These are phyloP conservation scores for Rhinichthys klamathensis DNA, from an alignment of 2,113 vertebrate genomes.

Conservation along the genomic window DNA sequence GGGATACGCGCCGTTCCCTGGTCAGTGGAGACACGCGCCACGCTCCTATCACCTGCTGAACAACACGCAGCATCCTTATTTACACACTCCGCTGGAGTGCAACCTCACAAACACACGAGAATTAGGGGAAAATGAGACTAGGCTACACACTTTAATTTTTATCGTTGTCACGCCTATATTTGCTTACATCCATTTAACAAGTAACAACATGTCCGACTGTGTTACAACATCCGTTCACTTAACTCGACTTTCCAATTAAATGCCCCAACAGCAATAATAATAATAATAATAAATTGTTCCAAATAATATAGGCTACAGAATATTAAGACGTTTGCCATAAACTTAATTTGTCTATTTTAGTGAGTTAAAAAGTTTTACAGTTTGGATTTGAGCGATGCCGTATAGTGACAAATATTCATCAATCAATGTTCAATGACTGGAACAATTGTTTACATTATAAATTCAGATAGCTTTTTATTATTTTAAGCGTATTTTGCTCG, in stretches of 20 bases:
- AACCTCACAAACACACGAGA: not conserved
- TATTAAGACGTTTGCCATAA: not conserved
- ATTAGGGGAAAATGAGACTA: not conserved
- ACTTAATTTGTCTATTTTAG: not conserved
- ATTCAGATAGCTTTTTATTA: not conserved
- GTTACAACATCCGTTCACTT: too few relatives aligned
- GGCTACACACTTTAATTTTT: not conserved
- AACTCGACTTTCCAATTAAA: too few relatives aligned
- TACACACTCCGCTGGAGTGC: not conserved
- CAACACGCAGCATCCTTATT: slow-evolving; percentile 10
- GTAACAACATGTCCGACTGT: too few relatives aligned
- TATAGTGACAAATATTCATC: not conserved
- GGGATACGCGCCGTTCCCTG: slow-evolving; percentile 35
- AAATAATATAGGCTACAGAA: too few relatives aligned
- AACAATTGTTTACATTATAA: too few relatives aligned
- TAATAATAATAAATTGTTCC: too few relatives aligned
- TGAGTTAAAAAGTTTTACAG: not conserved
- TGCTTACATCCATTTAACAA: not conserved
- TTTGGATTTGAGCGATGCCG: not conserved
- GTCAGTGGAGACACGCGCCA: slow-evolving; percentile 2
- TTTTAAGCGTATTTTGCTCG: not conserved
- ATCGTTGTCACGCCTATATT: not conserved
- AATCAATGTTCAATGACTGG: not conserved
- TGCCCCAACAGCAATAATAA: too few relatives aligned
- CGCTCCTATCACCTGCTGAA: slow-evolving; percentile 24